Conservation (phyloP, 2,113 vertebrate species). For the Tichodroma muraria region DNA sequence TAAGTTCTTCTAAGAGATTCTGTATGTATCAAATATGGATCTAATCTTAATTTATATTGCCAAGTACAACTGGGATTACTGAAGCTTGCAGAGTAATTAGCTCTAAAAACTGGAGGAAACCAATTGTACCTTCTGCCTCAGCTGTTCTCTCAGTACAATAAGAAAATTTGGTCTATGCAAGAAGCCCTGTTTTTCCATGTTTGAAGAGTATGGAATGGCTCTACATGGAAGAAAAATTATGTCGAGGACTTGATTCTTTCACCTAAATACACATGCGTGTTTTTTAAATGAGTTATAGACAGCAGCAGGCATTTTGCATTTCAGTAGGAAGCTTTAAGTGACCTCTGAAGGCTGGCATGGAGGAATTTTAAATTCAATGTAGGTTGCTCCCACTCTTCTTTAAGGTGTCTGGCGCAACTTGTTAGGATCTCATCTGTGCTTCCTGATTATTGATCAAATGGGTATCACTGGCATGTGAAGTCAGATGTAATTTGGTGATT, state of each 20-base stretch:
- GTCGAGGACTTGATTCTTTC: background rate
- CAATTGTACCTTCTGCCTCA: background rate
- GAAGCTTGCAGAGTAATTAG: background rate
- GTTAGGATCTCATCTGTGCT: background rate
- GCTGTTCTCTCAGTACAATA: background rate
- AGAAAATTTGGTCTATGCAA: background rate
- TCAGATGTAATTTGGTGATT: background rate
- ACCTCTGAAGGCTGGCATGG: background rate
- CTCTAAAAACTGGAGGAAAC: background rate
- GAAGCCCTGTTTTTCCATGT: background rate
- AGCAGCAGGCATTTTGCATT: background rate
- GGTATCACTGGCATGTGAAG: background rate
- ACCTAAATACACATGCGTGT: fast-evolving
- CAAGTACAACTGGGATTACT: background rate
- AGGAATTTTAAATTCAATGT: background rate
- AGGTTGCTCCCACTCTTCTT: background rate
- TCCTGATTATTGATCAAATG: background rate
- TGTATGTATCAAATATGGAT: background rate
- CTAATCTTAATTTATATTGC: background rate
- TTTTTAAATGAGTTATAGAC: background rate
- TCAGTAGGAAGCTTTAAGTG: background rate
- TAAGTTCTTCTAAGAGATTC: background rate
- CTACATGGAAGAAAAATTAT: background rate
- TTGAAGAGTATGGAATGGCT: background rate
- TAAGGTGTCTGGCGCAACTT: background rate